These are phyloP conservation scores for Rousettus madagascariensis DNA, from an alignment of 2,797 vertebrate genomes.

Conservation along the genomic window DNA sequence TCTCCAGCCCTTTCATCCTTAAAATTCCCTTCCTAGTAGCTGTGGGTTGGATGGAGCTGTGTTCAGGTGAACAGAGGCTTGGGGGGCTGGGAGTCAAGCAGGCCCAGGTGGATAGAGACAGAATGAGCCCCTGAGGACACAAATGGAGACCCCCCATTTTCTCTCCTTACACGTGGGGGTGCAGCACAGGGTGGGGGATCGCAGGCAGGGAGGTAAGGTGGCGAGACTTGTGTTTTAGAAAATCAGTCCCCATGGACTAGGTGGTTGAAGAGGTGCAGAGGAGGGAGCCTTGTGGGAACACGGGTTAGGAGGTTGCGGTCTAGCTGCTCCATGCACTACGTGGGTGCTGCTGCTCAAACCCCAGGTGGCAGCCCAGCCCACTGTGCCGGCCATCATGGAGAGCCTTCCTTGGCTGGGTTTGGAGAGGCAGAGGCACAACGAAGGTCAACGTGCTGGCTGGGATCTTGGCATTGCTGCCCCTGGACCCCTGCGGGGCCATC, in stretches of 20 bases:
- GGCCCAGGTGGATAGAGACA: background rate
- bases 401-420: background rate
- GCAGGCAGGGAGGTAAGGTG: background rate
- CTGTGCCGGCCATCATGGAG: background rate
- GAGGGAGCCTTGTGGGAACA: background rate
- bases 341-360: background rate
- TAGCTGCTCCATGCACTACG: background rate
- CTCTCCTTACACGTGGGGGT: background rate
- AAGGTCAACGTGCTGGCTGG: background rate
- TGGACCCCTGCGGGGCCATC: accelerated
- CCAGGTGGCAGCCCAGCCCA: background rate
- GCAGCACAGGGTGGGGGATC: too few species aligned
- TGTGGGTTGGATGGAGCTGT: background rate
- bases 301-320: background rate
- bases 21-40: background rate
- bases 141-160: background rate
- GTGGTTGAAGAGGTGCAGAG: background rate
- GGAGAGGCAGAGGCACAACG: background rate
- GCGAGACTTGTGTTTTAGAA: background rate
- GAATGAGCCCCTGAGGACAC: background rate
- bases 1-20: background rate
- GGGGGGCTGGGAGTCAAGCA: background rate
- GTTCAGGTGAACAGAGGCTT: background rate
- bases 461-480: background rate
- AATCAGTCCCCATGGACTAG: background rate